phyloP scores from a whole-genome alignment of 2,113 vertebrate species.

The Vidua macroura region DNA sequence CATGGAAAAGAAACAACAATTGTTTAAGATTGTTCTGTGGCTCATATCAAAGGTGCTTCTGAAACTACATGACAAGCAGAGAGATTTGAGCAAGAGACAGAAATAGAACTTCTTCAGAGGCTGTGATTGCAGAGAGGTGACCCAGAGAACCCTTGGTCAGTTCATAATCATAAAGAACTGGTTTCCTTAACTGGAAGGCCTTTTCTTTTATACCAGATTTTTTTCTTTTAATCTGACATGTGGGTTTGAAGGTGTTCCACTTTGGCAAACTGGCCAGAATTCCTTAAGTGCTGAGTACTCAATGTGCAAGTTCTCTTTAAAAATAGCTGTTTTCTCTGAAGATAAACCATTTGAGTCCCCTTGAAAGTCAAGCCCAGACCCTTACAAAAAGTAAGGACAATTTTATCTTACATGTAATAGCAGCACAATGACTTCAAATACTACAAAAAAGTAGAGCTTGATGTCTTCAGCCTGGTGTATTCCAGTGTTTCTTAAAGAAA shows the following conservation, averaged over 20 bases:
- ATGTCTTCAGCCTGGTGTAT: not conserved
- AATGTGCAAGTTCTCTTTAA: not conserved
- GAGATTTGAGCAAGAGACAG: slow-evolving; percentile 2
- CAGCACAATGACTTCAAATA: not conserved
- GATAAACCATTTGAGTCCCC: not conserved
- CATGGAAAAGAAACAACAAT: not conserved
- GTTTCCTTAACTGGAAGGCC: not conserved
- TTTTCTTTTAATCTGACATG: not conserved
- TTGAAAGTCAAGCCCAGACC: not conserved
- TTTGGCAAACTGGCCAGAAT: not conserved
- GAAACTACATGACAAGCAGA: slow-evolving; percentile 54
- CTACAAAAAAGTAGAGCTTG: not conserved
- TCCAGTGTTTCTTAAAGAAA: not conserved
- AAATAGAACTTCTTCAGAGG: slow-evolving; percentile 46
- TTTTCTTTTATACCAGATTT: not conserved
- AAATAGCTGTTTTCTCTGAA: not conserved
- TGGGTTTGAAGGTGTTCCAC: not conserved
- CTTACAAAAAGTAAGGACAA: not conserved
- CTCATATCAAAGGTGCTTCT: slow-evolving; percentile 41
- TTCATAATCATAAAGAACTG: not conserved
- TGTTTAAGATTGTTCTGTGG: not conserved
- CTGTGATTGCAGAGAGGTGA: not conserved
- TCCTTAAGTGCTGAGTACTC: not conserved
- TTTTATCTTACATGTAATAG: not conserved
- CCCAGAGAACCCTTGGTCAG: not conserved